A percentile compares a stretch with the other conserved stretches of the same genome.
These are phyloP conservation scores for Acanthurus leucopareius DNA, from an alignment of 2,797 vertebrate species.

Conservation along the genomic window DNA sequence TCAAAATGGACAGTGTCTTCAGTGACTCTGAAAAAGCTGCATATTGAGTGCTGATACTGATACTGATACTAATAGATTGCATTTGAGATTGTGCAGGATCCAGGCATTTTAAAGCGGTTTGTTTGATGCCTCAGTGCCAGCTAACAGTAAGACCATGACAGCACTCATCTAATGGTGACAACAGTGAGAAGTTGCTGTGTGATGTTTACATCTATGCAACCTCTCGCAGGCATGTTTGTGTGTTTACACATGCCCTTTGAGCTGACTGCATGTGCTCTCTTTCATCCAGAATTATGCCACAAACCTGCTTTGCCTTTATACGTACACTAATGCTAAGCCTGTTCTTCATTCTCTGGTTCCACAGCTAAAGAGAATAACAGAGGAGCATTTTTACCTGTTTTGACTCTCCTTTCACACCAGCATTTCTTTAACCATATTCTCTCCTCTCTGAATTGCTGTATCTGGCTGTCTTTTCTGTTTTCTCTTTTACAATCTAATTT, in stretches of 20 bases:
- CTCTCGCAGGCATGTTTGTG: constrained; percentile 36
- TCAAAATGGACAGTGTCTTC: no score
- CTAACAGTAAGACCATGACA: constrained; percentile 45
- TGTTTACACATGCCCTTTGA: constrained; percentile 47
- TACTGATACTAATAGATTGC: no score
- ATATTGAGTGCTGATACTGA: no score
- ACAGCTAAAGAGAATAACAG: constrained; percentile 3
- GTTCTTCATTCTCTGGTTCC: constrained; percentile 27
- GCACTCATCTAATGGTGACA: constrained; percentile 35
- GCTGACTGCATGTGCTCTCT: constrained; percentile 70
- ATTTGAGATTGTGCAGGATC: not conserved
- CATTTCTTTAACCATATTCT: not conserved
- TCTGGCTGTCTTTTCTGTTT: not conserved
- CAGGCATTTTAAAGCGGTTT: not conserved
- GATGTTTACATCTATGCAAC: constrained; percentile 16
- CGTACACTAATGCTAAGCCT: constrained; percentile 53
- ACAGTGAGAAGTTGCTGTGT: constrained; percentile 33
- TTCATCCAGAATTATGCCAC: constrained; percentile 30
- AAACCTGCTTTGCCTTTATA: constrained; percentile 30
- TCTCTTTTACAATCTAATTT: not conserved
- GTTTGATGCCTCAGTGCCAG: constrained; percentile 21
- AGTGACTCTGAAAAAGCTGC: no score
- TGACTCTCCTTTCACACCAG: constrained; percentile 24
- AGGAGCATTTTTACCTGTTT: constrained; percentile 9
- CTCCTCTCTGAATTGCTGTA: no score